Evolutionary conservation across 2,113 vertebrate species (phyloP).

Genomic region (Pogona vitticeps): DNA sequence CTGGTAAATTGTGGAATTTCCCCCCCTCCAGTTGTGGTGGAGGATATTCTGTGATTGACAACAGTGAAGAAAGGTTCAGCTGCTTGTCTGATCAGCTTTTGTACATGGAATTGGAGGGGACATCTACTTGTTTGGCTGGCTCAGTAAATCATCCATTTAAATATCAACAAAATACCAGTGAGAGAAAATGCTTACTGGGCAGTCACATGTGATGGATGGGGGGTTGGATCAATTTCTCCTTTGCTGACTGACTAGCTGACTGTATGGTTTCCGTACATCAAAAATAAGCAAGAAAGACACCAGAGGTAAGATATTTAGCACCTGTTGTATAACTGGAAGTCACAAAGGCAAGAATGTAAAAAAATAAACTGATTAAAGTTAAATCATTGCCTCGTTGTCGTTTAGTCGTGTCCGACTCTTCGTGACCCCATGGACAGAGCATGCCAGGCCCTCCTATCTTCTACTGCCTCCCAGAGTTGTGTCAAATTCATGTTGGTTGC

Average conservation of each 20-base stretch:
- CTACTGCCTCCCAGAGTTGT: no score
- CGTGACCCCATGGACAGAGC: no score
- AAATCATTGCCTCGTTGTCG: no score
- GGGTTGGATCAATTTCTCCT: no score
- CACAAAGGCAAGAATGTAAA: slow-evolving; percentile 1
- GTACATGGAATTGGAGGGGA: not conserved
- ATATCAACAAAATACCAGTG: not conserved
- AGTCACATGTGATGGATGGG: no score
- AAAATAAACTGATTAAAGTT: no score
- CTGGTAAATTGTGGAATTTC: no score
- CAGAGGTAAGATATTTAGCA: not conserved
- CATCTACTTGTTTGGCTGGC: not conserved
- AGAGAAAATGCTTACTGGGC: not conserved
- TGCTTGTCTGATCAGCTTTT: not conserved
- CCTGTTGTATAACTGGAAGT: slow-evolving; percentile 2
- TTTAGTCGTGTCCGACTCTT: no score
- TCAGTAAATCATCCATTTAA: slow-evolving; percentile 26
- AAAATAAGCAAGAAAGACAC: not conserved
- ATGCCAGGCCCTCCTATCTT: no score
- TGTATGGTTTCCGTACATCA: not conserved
- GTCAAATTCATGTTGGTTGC: no score
- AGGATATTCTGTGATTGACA: no score
- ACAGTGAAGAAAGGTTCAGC: not conserved
- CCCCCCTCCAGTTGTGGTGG: no score
- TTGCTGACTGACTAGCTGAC: not conserved